Percentiles rank a stretch among this genome's conserved stretches.
phyloP scores from a whole-genome alignment of 2,113 vertebrate species.

The Protomyctophum bolini region DNA sequence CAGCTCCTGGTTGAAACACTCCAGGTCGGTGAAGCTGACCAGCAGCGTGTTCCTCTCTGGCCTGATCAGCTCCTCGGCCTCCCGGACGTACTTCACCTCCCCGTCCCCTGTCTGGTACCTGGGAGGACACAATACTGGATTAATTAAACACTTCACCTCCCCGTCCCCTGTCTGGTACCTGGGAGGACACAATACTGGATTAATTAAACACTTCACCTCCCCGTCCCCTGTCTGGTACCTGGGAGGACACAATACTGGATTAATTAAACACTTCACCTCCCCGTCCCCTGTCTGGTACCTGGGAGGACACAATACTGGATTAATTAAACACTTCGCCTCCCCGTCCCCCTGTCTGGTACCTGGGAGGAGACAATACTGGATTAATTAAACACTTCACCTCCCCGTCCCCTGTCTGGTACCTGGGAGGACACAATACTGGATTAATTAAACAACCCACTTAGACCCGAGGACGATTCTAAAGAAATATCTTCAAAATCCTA shows the following conservation, averaged over 20 bases:
- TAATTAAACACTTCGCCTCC: slow-evolving; percentile 94
- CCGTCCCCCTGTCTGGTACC: slow-evolving; percentile 91
- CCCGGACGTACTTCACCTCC: slow-evolving; percentile 90
- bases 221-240: slow-evolving; percentile 92
- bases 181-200: too few species aligned
- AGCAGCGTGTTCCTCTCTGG: slow-evolving; percentile 94
- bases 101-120: slow-evolving; percentile 92
- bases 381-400: slow-evolving; percentile 96
- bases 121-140: not conserved
- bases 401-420: slow-evolving; percentile 90
- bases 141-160: slow-evolving; percentile 80
- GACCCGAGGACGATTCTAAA: too few species aligned
- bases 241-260: too few species aligned
- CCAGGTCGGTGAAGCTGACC: slow-evolving; percentile 93
- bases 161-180: slow-evolving; percentile 92
- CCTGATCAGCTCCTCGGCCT: slow-evolving; percentile 94
- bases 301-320: too few species aligned
- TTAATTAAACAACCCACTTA: too few species aligned
- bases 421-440: too few species aligned
- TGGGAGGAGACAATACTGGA: too few species aligned
- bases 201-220: slow-evolving; percentile 94
- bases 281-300: slow-evolving; percentile 92
- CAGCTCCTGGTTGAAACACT: slow-evolving; percentile 96
- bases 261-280: slow-evolving; percentile 94
- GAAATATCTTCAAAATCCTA: too few species aligned